Base-by-base conservation (phyloP, 2,113 vertebrate genomes). In the Seriola quinqueradiata region DNA sequence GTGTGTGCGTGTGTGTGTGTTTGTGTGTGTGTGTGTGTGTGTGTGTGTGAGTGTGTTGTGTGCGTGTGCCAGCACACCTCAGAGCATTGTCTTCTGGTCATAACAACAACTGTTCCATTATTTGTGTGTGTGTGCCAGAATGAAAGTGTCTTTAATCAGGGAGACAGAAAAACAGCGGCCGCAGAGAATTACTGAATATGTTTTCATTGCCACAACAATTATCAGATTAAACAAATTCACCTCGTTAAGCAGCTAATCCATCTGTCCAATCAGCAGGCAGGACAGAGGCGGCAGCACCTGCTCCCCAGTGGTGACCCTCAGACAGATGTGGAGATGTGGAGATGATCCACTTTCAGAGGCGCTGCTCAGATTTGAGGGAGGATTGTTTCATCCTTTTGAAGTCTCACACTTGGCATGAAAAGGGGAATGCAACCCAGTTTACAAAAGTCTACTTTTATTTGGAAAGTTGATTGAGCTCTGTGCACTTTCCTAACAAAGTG, bases 71-170 rank as follows among this genome's bases (percentile, higher is more conserved):
- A 79, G 63, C 16, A 28, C 72, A 90, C 88, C 87, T 91, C 87
- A 77, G 85, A 92, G 90, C 87, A 88, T 93, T 93, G 92, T 93
- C 87, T 92, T 77, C 90, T 88, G 91, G 90, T 93, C 92, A 92
- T 90, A 90, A 92, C 90, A 89, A 90, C 92, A 93, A 93, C 92
- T 90, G 90, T 91, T 92, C 83, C 79, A 85, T 89, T 90, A 89
- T 92, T 77, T 69, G 78, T 68, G 61, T 70, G 46, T 25, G 78
- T 34, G 89, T 61, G 81, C 79, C 87, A 84, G 70, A 92, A 85
- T 84, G 84, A 90, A 80, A 85, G 70, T 76, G 68, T 75, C 92
- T 89, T 88, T 94, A 92, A 94, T 94, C 93, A 92, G 85, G 83
- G 72, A 78, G 72, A 85, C 54, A 86, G 80, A 74, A 78, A 86